Evolutionary conservation across 2,797 vertebrate genomes (phyloP).

Genomic region (Myotis myotis): DNA sequence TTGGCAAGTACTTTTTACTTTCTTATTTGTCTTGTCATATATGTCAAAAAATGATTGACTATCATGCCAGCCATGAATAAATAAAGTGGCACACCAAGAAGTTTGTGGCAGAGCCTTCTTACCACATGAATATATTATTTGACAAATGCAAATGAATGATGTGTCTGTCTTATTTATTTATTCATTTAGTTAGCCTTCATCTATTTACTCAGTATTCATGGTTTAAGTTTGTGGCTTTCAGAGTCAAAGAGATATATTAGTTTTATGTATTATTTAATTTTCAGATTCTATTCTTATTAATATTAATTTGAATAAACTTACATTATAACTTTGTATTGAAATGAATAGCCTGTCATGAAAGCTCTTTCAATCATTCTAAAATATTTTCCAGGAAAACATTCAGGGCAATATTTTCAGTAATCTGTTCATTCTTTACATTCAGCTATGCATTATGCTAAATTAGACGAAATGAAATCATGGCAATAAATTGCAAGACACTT

Average conservation of each 20-base stretch:
- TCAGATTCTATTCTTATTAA: not conserved
- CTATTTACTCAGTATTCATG: not conserved
- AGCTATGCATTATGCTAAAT: not conserved
- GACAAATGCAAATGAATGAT: not conserved
- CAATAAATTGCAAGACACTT: not conserved
- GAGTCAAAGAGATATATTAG: not conserved
- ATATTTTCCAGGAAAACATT: conserved; percentile 2
- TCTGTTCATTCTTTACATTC: not conserved
- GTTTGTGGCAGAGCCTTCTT: not conserved
- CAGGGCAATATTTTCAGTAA: not conserved
- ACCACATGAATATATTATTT: not conserved
- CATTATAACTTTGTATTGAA: not conserved
- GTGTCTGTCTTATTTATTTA: not conserved
- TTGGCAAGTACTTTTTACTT: not conserved
- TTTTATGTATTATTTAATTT: conserved; percentile 30
- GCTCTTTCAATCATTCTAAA: not conserved
- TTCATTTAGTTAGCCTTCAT: not conserved
- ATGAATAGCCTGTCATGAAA: not conserved
- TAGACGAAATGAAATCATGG: not conserved
- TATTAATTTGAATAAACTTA: conserved; percentile 30
- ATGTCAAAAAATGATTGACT: conserved; percentile 25
- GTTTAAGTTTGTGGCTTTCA: not conserved
- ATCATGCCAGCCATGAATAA: not conserved
- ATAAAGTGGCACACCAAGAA: not conserved
- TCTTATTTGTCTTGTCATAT: not conserved